phyloP scores from a whole-genome alignment of 2,797 vertebrate species.

The Cetoscarus ocellatus region DNA sequence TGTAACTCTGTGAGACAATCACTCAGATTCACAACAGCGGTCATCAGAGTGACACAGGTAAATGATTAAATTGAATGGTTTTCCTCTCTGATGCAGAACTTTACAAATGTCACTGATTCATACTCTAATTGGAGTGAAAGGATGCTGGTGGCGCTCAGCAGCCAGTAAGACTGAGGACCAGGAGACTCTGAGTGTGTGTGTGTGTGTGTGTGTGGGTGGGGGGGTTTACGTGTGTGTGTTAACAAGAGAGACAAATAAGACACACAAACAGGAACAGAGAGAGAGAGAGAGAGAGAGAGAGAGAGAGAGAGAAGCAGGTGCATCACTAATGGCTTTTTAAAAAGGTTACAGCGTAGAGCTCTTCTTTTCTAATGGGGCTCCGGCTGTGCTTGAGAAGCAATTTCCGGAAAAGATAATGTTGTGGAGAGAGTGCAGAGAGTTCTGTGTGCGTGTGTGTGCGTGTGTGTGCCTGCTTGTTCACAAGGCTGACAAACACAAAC shows the following conservation, averaged over 20 bases:
- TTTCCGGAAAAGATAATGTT: slow-evolving; percentile 86
- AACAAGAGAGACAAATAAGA: slow-evolving; percentile 81
- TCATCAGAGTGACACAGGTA: slow-evolving; percentile 53
- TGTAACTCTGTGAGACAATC: slow-evolving; percentile 39
- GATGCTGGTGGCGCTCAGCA: slow-evolving; percentile 58
- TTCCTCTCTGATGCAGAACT: slow-evolving; percentile 62
- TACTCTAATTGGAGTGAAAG: slow-evolving; percentile 66
- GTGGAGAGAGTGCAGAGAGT: slow-evolving; percentile 76
- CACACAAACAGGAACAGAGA: slow-evolving; percentile 63
- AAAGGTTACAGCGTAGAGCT: slow-evolving; percentile 85
- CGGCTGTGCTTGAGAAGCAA: slow-evolving; percentile 84
- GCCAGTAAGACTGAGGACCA: slow-evolving; percentile 56
- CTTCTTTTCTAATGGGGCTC: slow-evolving; percentile 85
- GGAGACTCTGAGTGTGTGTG: slow-evolving; percentile 66
- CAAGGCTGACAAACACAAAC: slow-evolving; percentile 72
- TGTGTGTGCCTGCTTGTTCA: slow-evolving; percentile 57
- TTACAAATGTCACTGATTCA: slow-evolving; percentile 71
- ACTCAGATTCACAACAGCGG: slow-evolving; percentile 51
- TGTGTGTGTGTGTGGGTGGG: slow-evolving; percentile 41
- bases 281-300: slow-evolving; percentile 45
- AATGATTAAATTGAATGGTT: slow-evolving; percentile 67
- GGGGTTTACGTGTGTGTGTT: slow-evolving; percentile 75
- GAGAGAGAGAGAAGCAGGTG: slow-evolving; percentile 75
- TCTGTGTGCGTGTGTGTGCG: slow-evolving; percentile 33
- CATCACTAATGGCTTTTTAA: slow-evolving; percentile 87